phyloP scores from a whole-genome alignment of 2,113 vertebrate genomes.

The Acinonyx jubatus region DNA sequence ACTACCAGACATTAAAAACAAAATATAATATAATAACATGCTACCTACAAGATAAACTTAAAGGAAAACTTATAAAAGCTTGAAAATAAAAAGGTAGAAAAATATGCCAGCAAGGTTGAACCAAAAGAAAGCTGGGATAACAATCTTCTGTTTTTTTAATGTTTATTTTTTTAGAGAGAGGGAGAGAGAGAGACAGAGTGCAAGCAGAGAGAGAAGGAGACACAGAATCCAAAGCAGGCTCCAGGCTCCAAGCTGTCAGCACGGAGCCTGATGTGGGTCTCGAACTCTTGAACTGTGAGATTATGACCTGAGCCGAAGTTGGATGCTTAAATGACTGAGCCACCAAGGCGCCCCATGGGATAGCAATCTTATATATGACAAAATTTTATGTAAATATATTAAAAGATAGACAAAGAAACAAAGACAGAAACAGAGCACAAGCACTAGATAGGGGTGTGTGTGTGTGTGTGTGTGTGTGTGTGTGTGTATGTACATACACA shows the following conservation, averaged over 20 bases:
- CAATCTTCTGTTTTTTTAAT: not conserved
- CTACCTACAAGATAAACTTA: not conserved
- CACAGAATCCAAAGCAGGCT: too few species aligned
- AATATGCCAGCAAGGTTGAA: not conserved
- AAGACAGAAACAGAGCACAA: not conserved
- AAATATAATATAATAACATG: not conserved
- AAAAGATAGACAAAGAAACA: not conserved
- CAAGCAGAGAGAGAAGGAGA: too few species aligned
- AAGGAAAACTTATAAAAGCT: not conserved
- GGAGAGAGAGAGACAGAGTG: too few species aligned
- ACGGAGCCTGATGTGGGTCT: too few species aligned
- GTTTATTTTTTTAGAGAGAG: too few species aligned
- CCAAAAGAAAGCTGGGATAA: not conserved
- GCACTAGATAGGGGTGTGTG: not conserved
- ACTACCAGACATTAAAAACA: not conserved
- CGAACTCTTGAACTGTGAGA: too few species aligned
- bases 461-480: too few species aligned
- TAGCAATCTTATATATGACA: not conserved
- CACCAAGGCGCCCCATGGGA: not conserved
- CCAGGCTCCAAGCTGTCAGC: too few species aligned
- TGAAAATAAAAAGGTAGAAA: constrained; percentile 21
- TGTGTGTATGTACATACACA: not conserved
- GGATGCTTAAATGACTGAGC: too few species aligned
- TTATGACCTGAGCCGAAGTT: too few species aligned
- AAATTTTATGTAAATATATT: not conserved